Base-by-base conservation (phyloP, 2,113 vertebrate genomes). In the Nesogale talazaci region DNA sequence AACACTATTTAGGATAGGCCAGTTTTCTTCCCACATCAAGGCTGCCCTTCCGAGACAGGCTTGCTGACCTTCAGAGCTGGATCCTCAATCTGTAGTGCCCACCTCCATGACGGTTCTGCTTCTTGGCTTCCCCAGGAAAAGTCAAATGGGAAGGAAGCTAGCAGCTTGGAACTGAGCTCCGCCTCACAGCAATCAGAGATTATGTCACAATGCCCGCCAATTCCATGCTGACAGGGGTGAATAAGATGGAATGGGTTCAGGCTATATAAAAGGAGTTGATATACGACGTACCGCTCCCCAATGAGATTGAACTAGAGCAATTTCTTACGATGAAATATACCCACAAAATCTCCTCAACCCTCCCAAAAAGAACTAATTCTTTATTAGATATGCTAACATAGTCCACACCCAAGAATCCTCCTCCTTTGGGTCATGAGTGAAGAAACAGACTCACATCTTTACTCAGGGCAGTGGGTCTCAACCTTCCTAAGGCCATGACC, bases 191-290 rank as follows among this genome's bases (percentile, higher is more conserved):
- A 94, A 80, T 91, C 91, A 88, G 34, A 83, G 76, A 96, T 75
- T 90, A 94, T 77, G 56, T 96, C 95, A 96, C 72, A 97, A 95
- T 96, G 83, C 88, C 79, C 93, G 63, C n/a, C 86, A 88, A 88
- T 93, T 95, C 93, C 65, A 93, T 36, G 82, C 34, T 76, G 65
- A 79, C 56, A 83, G 59, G 80, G 29, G 25, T n/a, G 20, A 76
- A 42, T 40, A 80, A 72, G 83, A 86, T 70, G 42, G 74, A 92
- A 87, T 14, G 57, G 31, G 77, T 57, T 91, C 27, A 52, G 70
- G 75, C 36, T 17, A 40, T 3, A 4, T 1, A 94, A 87, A n/a
- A 22, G 0, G 0, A 19, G 74, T 2, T 1, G 22, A 40, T n/a
- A 63, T 38, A 61, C 22, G 78, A 94, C 83, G 80, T 27, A 80